phyloP scores from a whole-genome alignment of 2,888 invertebrate genomes.

The Tetragonisca angustula region DNA sequence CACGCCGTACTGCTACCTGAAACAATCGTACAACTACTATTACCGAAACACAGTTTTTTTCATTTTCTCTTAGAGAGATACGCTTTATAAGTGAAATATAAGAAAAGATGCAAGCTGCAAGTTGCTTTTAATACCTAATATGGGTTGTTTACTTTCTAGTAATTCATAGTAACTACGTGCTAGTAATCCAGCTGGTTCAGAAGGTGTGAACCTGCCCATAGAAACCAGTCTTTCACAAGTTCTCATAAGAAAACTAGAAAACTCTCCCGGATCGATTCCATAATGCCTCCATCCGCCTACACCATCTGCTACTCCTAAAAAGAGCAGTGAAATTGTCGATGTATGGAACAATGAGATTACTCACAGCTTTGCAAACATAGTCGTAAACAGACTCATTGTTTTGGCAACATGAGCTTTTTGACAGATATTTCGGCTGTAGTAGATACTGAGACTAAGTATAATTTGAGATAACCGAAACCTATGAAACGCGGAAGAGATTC shows the following conservation, averaged over 20 bases:
- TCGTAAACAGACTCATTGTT: neutral
- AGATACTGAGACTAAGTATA: neutral
- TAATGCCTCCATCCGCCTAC: slow-evolving; percentile 99
- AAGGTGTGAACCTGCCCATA: slow-evolving; percentile 94
- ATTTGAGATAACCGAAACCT: neutral
- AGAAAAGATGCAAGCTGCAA: neutral
- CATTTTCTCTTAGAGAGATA: neutral
- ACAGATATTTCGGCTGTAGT: neutral
- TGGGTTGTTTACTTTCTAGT: slow-evolving; percentile 95
- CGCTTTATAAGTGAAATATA: rapidly evolving
- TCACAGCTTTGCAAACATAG: neutral
- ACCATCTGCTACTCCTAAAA: slow-evolving; percentile 97
- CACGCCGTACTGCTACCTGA: slow-evolving; percentile 99
- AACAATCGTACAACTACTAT: slow-evolving; percentile 9
- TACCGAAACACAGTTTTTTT: neutral
- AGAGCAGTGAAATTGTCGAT: neutral
- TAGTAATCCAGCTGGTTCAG: slow-evolving; percentile 94
- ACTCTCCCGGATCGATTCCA: slow-evolving; percentile 98
- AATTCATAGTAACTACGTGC: slow-evolving; percentile 96
- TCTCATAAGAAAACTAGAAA: slow-evolving; percentile 96
- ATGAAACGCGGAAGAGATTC: neutral
- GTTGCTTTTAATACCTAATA: slow-evolving; percentile 88
- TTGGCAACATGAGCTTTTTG: neutral
- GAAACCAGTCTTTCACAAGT: slow-evolving; percentile 96
- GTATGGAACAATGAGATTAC: too few relatives aligned